Evolutionary conservation across 1,140 invertebrate genomes (phyloP).

Genomic region (Drosophila nigromelanica): DNA sequence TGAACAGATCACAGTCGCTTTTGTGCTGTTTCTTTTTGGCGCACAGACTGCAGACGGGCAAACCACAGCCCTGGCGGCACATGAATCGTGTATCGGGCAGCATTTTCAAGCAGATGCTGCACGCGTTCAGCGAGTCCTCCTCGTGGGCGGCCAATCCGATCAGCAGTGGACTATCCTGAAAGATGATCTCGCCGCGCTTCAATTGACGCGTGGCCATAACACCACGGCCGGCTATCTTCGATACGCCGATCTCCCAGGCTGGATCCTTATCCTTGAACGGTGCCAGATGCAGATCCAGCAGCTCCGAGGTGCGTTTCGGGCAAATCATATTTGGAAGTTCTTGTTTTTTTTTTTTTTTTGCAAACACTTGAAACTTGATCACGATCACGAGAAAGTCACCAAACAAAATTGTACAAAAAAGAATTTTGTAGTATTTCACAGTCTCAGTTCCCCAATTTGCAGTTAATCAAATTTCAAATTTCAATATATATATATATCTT

Average conservation of each 20-base stretch:
- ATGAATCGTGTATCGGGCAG: constrained; percentile 84
- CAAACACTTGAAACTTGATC: not conserved
- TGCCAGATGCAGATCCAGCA: constrained; percentile 74
- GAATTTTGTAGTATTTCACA: not conserved
- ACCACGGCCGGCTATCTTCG: constrained; percentile 85
- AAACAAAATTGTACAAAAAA: constrained; percentile 4
- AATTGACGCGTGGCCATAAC: constrained; percentile 88
- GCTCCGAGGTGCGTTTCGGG: constrained; percentile 79
- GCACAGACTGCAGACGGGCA: constrained; percentile 85
- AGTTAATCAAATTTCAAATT: not conserved
- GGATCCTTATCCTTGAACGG: constrained; percentile 82
- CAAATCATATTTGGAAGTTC: constrained; percentile 62
- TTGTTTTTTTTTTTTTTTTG: not conserved
- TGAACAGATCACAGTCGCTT: constrained; percentile 86
- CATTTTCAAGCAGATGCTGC: constrained; percentile 70
- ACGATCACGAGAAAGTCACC: not conserved
- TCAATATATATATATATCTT: not conserved
- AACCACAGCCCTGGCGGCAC: constrained; percentile 84
- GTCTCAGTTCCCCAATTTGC: not conserved
- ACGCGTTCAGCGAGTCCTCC: constrained; percentile 73
- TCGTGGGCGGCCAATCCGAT: constrained; percentile 85
- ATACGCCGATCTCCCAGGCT: constrained; percentile 77
- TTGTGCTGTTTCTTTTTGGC: constrained; percentile 85
- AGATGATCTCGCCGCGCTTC: constrained; percentile 87
- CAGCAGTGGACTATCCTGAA: constrained; percentile 87